These are phyloP conservation scores for Psophia crepitans DNA, from an alignment of 2,113 vertebrate genomes.

Conservation along the genomic window DNA sequence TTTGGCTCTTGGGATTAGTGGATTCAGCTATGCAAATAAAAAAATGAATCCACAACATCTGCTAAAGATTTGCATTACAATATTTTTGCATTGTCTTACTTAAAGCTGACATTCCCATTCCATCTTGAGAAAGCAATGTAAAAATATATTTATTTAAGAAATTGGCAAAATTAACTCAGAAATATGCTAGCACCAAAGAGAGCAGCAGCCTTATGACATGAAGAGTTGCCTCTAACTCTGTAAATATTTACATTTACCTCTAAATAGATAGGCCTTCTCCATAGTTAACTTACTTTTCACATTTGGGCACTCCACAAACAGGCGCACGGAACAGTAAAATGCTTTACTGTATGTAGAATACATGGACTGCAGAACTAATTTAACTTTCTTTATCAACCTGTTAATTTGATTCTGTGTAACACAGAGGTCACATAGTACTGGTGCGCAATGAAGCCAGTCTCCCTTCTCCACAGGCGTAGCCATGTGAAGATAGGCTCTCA, in stretches of 20 bases:
- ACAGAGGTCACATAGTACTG: background rate
- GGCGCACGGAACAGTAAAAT: background rate
- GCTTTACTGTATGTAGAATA: background rate
- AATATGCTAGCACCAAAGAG: background rate
- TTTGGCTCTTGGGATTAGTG: slow-evolving; percentile 21
- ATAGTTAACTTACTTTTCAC: background rate
- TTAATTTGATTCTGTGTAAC: background rate
- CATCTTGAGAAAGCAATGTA: background rate
- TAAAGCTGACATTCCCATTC: background rate
- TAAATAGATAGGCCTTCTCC: background rate
- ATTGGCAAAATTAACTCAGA: background rate
- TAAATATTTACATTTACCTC: background rate
- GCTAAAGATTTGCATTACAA: slow-evolving; percentile 49
- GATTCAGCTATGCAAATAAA: slow-evolving; percentile 8
- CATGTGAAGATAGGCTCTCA: background rate
- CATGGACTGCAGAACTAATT: background rate
- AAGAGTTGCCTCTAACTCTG: background rate
- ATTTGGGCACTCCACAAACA: background rate
- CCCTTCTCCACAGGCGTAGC: background rate
- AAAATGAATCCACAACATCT: slow-evolving; percentile 36
- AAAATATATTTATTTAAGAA: slow-evolving; percentile 7
- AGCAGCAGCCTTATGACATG: background rate
- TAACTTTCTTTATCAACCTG: background rate
- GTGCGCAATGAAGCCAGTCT: background rate
- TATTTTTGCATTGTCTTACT: background rate